phyloP scores from a whole-genome alignment of 2,113 vertebrate species.

The Todiramphus chloris region DNA sequence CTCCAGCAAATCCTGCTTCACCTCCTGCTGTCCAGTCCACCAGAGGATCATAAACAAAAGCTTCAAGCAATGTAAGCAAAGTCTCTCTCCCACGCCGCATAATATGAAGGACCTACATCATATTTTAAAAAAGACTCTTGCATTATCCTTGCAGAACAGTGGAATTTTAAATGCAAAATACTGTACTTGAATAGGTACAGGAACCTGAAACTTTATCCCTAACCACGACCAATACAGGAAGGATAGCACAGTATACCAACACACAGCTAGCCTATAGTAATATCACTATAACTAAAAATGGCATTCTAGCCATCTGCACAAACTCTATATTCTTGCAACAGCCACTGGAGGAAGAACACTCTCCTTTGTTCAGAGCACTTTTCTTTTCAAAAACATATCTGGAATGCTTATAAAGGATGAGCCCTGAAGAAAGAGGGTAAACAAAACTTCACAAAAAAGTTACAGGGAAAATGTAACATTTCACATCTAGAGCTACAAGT shows the following conservation, averaged over 20 bases:
- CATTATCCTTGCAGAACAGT: background rate
- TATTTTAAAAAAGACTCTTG: slow-evolving; percentile 5
- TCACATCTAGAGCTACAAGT: background rate
- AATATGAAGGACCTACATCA: slow-evolving; percentile 90
- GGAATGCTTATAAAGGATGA: background rate
- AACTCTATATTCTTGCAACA: background rate
- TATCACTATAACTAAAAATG: background rate
- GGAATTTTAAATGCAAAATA: background rate
- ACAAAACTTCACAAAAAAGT: background rate
- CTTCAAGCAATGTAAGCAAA: slow-evolving; percentile 91
- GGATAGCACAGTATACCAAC: background rate
- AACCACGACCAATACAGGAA: background rate
- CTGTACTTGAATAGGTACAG: background rate
- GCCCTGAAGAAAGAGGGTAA: background rate
- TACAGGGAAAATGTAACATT: background rate
- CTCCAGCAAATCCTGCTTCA: slow-evolving; percentile 95
- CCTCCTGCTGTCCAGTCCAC: slow-evolving; percentile 99
- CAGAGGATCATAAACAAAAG: slow-evolving; percentile 97
- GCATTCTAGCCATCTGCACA: background rate
- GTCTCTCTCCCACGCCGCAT: slow-evolving; percentile 97
- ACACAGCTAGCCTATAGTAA: background rate
- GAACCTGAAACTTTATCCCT: background rate
- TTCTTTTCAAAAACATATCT: background rate
- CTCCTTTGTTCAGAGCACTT: background rate
- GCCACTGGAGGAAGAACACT: background rate